phyloP scores from a whole-genome alignment of 2,113 vertebrate genomes.

The Melospiza georgiana region DNA sequence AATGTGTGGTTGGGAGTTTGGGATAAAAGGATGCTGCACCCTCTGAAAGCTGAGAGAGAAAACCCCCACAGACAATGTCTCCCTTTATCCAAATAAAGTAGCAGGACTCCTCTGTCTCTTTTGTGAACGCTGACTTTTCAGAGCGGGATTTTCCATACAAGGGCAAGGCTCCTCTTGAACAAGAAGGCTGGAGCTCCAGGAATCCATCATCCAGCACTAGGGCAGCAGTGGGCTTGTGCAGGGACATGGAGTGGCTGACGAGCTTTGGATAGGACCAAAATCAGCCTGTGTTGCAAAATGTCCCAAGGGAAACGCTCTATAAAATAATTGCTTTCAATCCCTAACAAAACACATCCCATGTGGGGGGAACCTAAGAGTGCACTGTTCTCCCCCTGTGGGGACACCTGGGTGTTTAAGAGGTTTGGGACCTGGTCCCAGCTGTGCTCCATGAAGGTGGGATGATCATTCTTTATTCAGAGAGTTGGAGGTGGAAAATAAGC shows the following conservation, averaged over 20 bases:
- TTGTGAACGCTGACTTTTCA: neutral
- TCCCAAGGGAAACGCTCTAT: neutral
- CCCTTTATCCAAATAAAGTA: neutral
- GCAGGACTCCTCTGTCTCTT: neutral
- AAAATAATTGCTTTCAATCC: neutral
- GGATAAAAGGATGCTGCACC: neutral
- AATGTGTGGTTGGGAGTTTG: fast-evolving
- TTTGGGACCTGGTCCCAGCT: neutral
- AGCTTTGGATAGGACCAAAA: neutral
- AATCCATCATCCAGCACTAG: neutral
- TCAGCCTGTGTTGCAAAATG: neutral
- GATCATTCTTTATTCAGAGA: neutral
- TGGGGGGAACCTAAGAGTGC: neutral
- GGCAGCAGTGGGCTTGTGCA: neutral
- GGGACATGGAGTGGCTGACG: neutral
- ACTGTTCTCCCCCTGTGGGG: fast-evolving
- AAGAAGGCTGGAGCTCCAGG: neutral
- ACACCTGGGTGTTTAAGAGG: fast-evolving
- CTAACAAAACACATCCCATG: neutral
- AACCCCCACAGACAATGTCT: neutral
- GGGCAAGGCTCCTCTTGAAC: neutral
- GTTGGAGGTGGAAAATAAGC: neutral
- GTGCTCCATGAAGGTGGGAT: neutral
- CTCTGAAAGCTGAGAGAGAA: fast-evolving
- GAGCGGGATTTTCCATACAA: fast-evolving